Conservation (phyloP, 2,113 vertebrate species). For the Epinephelus moara region DNA sequence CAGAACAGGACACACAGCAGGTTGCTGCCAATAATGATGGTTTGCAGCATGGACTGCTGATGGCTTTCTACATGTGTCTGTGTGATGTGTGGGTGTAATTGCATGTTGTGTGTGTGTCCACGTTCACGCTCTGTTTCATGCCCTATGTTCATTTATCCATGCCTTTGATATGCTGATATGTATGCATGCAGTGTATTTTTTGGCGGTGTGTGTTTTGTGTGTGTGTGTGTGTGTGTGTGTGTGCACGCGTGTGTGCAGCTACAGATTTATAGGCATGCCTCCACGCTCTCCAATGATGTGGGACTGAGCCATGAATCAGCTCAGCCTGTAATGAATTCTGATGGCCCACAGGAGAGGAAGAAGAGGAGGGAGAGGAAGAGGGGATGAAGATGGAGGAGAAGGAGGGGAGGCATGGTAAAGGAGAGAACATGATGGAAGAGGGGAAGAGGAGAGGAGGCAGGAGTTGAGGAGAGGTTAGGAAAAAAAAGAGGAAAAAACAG, state of each 20-base stretch:
- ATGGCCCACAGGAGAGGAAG: constrained; percentile 63
- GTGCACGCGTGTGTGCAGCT: constrained; percentile 11
- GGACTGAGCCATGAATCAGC: constrained; percentile 78
- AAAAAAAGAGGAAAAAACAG: neutral
- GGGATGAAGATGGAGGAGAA: neutral
- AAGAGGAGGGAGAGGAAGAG: constrained; percentile 9
- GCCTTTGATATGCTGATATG: constrained; percentile 46
- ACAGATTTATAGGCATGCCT: constrained; percentile 66
- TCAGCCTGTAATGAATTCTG: constrained; percentile 76
- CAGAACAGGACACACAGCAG: constrained; percentile 47
- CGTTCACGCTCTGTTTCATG: constrained; percentile 23
- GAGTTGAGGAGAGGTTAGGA: neutral
- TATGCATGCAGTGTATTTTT: constrained; percentile 9
- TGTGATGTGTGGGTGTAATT: constrained; percentile 16
- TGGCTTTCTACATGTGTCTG: neutral
- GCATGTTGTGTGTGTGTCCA: constrained; percentile 15
- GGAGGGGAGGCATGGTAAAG: neutral
- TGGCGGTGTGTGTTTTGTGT: neutral
- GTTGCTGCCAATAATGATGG: constrained; percentile 50
- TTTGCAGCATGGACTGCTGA: constrained; percentile 14
- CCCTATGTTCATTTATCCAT: constrained; percentile 41
- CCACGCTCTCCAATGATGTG: constrained; percentile 63
- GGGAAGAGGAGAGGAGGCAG: neutral
- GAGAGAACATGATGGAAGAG: no score
- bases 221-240: constrained; percentile 11